Evolutionary conservation across 2,888 invertebrate species (phyloP), one percentile per base, ranked within the genome.

Genomic region (Platynereis dumerilii): DNA sequence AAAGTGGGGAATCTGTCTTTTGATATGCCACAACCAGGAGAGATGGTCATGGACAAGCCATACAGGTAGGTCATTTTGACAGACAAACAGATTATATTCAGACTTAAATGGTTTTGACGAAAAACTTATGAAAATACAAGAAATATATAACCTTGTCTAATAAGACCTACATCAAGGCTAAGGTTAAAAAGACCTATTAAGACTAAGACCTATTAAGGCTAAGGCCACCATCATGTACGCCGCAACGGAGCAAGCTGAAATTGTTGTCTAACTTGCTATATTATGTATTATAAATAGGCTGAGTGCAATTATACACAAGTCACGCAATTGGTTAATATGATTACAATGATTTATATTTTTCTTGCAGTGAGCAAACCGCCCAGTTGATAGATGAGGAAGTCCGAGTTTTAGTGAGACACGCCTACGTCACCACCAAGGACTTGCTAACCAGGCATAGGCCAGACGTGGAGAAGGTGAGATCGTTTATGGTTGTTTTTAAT

Each of bases 1-100:
- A 95, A 94, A 86, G 92, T 99, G 0, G 99, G 99, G 0, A 94
- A 97, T 78, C 90, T 99, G 0, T 97, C 97, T 57, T 99, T 97
- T 80, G 93, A 98, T 82, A 90, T 94, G 88, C 94, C 96, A 0
- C 91, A 92, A 75, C 91, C 92, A 0, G 97, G 97, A 0, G 97
- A 98, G 76, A 91, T 95, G 88, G 89, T 90, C 1, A 87, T 96
- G 66, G 94, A 95, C 73, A 99, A 99, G 84, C 99, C 98, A 0
- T 99, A 99, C 85, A 34, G 34, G 34, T 34, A 34, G 34, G 12
- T 7, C 34, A 34, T 34, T 34, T 34, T 34, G 12, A 7, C 34
- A 34, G n/a, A n/a, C 34, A 7, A 7, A 34, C 34, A 34, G 34
- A 34, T 34, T 34, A 34, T 34, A n/a, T n/a, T n/a, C n/a, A n/a